Evolutionary conservation across 2,888 invertebrate genomes (phyloP).

Genomic region (Drosophila neotestacea): DNA sequence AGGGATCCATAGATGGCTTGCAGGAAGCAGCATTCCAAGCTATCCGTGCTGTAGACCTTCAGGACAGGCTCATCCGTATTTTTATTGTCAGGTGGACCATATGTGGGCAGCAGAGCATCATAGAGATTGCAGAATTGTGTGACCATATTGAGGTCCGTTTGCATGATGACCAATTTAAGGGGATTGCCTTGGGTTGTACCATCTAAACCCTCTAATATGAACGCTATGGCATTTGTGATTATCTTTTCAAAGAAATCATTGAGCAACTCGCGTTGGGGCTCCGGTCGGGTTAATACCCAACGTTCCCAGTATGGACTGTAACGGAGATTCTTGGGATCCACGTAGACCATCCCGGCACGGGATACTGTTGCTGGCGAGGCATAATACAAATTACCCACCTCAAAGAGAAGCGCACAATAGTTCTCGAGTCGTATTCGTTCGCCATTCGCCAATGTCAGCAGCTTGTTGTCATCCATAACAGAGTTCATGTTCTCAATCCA

Average conservation of each 20-base stretch:
- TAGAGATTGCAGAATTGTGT: slow-evolving; percentile 93
- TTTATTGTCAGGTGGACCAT: slow-evolving; percentile 84
- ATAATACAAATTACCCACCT: slow-evolving; percentile 94
- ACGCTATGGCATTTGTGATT: slow-evolving; percentile 89
- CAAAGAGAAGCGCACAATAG: slow-evolving; percentile 93
- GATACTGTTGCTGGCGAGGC: slow-evolving; percentile 97
- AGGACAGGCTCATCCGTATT: slow-evolving; percentile 85
- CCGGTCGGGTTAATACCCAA: slow-evolving; percentile 89
- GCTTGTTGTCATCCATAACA: slow-evolving; percentile 97
- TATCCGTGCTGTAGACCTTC: slow-evolving; percentile 86
- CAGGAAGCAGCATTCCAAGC: slow-evolving; percentile 90
- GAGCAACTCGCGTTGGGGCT: slow-evolving; percentile 85
- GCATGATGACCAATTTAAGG: slow-evolving; percentile 92
- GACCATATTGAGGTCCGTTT: slow-evolving; percentile 95
- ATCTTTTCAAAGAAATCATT: slow-evolving; percentile 90
- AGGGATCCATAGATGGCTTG: slow-evolving; percentile 92
- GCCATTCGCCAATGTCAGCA: slow-evolving; percentile 95
- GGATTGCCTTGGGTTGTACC: slow-evolving; percentile 91
- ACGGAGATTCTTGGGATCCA: slow-evolving; percentile 96
- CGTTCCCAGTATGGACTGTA: slow-evolving; percentile 94
- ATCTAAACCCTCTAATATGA: slow-evolving; percentile 90
- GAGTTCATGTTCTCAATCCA: slow-evolving; percentile 99
- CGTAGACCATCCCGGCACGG: slow-evolving; percentile 96
- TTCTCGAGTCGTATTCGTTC: slow-evolving; percentile 93
- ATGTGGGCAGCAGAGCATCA: slow-evolving; percentile 88